A percentile compares a stretch with the other conserved stretches of the same genome.
Conservation (phyloP, 2,797 vertebrate genomes). For the Urophycis tenuis region DNA sequence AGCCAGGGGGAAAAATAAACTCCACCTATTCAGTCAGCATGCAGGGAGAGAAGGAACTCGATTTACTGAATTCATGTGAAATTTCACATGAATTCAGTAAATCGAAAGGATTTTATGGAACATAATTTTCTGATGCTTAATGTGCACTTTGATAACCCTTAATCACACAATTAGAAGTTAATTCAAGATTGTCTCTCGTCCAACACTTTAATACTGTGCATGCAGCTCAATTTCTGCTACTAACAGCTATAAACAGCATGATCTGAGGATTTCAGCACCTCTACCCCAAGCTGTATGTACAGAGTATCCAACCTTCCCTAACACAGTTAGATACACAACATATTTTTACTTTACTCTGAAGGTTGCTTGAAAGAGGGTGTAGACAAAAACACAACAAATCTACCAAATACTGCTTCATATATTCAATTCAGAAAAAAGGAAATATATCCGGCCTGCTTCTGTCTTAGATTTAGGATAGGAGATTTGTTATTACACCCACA, state of each 20-base stretch:
- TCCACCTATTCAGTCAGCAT: too few species aligned
- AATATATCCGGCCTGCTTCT: background rate
- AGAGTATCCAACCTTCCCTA: background rate
- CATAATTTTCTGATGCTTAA: background rate
- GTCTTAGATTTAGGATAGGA: background rate
- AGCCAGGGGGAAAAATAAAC: background rate
- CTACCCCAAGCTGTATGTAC: background rate
- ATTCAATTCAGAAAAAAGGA: background rate
- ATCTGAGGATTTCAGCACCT: background rate
- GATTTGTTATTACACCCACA: background rate
- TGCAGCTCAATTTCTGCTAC: background rate
- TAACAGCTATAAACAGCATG: background rate
- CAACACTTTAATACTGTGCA: background rate
- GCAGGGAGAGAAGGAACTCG: background rate
- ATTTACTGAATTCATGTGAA: background rate
- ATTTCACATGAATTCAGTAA: too few species aligned
- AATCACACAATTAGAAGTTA: too few species aligned
- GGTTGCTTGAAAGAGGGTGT: background rate
- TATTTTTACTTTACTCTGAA: background rate
- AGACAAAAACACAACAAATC: background rate
- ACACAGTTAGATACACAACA: background rate
- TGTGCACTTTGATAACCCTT: too few species aligned
- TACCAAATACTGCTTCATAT: background rate
- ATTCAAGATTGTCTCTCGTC: background rate
- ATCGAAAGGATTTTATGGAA: background rate